Base-by-base conservation (phyloP, 2,888 invertebrate species). In the Caenorhabditis wallacei region DNA sequence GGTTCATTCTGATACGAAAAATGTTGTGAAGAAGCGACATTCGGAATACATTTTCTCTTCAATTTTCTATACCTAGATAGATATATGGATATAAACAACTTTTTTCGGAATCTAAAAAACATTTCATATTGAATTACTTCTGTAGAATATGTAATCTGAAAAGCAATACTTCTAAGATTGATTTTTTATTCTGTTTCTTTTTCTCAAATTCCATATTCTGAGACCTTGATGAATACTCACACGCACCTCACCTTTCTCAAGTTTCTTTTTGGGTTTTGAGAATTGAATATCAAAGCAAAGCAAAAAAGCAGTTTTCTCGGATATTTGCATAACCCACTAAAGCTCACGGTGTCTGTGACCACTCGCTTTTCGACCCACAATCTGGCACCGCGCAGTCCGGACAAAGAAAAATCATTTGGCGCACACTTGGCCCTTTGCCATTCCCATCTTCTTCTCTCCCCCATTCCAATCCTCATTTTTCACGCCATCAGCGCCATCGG, bases 1-100 rank as follows among this genome's bases (percentile, higher is more conserved):
- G 59, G 72, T 68, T 80, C 72, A 74, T 80, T 80, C 54, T 80
- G 68, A 80, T 80, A 78, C 69, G 57, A 51, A 66, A 63, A 26
- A 66, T 59, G 59, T 56, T 30, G 46, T 63, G 26, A 18, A 46
- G 8, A 46, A 43, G 51, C 22, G 40, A 51, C 24, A 48, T 48
- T 48, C 46, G 26, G 26, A 43, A 22, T 18, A n/a, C n/a, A 61
- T 26, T 61, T 43, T 43, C 40, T 43, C 43, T 43, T 61, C 61
- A 11, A 61, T 24, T 24, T 26, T 56, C 30, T 13, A 30, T 13
- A 56, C 24, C 16, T 16, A 16, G 13, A 40, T 40, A 10, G 16
- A 40, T 16, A 35, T 4, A 35, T n/a, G n/a, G n/a, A n/a, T n/a
- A 30, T 30, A 40, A 40, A 40, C 13, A 11, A 8, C 18, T 18